Conservation (phyloP, 92 coral and sea anemone species). For the Zoanthus sociatus region DNA sequence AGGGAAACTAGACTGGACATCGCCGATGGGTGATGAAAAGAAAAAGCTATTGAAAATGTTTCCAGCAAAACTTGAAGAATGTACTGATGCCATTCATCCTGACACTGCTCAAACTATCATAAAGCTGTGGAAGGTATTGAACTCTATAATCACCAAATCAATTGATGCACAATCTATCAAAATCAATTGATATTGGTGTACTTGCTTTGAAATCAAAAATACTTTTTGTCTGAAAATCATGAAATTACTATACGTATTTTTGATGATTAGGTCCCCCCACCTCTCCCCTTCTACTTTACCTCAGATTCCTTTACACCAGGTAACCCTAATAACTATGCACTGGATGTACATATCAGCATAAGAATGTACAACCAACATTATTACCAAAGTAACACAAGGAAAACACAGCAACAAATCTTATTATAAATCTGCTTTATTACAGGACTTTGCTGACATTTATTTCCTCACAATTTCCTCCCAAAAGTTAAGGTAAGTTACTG, state of each 20-base stretch:
- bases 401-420: neutral
- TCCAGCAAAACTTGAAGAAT: slow-evolving; percentile 33
- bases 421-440: neutral
- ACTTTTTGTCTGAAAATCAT: neutral
- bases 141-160: neutral
- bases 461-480: slow-evolving; percentile 50
- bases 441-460: slow-evolving; percentile 65
- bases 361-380: neutral
- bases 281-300: neutral
- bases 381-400: neutral
- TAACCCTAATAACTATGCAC: neutral
- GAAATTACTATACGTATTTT: too few species aligned
- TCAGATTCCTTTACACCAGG: neutral
- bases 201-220: slow-evolving; percentile 1
- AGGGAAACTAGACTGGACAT: neutral
- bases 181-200: neutral
- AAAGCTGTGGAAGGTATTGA: slow-evolving; percentile 49
- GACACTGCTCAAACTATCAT: slow-evolving; percentile 37
- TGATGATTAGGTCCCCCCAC: neutral
- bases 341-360: neutral
- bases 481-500: slow-evolving; percentile 2
- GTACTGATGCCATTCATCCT: slow-evolving; percentile 11
- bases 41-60: slow-evolving; percentile 20
- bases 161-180: neutral
- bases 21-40: slow-evolving; percentile 50